Evolutionary conservation across 1,140 invertebrate genomes (phyloP).

Genomic region (Zaprionus africanus): DNA sequence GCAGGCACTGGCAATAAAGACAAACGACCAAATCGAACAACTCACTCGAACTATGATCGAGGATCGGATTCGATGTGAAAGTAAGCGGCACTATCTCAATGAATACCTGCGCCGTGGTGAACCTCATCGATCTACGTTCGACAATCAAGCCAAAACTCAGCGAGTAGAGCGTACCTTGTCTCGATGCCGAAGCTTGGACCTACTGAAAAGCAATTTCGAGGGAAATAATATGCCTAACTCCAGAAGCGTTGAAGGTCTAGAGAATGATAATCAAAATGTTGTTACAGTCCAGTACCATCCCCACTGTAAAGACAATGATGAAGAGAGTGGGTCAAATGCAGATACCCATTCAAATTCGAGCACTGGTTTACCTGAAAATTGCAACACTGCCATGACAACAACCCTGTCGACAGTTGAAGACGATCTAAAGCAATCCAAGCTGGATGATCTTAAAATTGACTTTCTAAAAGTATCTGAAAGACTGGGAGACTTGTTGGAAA

Average conservation of each 20-base stretch:
- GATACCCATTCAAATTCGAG: constrained; percentile 42
- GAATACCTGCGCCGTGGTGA: constrained; percentile 85
- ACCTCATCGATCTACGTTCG: constrained; percentile 60
- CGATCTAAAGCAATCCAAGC: constrained; percentile 58
- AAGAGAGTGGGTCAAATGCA: constrained; percentile 56
- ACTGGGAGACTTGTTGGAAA: constrained; percentile 69
- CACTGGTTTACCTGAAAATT: constrained; percentile 1
- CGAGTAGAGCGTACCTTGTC: constrained; percentile 86
- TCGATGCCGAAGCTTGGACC: constrained; percentile 87
- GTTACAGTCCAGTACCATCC: constrained; percentile 66
- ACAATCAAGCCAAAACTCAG: constrained; percentile 86
- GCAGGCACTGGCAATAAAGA: constrained; percentile 91
- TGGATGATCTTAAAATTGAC: constrained; percentile 70
- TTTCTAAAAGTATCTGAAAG: constrained; percentile 76
- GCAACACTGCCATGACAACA: constrained; percentile 6
- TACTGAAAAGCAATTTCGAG: constrained; percentile 85
- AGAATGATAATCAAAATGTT: constrained; percentile 54
- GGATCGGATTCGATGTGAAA: constrained; percentile 88
- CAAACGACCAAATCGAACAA: constrained; percentile 90
- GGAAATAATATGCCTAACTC: constrained; percentile 83
- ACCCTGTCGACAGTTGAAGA: background rate
- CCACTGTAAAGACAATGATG: constrained; percentile 45
- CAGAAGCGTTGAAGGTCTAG: constrained; percentile 67
- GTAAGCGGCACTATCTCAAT: constrained; percentile 88
- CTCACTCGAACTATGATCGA: constrained; percentile 88